Conservation (phyloP, 2,113 vertebrate genomes). For the Neopipo cinnamomea region DNA sequence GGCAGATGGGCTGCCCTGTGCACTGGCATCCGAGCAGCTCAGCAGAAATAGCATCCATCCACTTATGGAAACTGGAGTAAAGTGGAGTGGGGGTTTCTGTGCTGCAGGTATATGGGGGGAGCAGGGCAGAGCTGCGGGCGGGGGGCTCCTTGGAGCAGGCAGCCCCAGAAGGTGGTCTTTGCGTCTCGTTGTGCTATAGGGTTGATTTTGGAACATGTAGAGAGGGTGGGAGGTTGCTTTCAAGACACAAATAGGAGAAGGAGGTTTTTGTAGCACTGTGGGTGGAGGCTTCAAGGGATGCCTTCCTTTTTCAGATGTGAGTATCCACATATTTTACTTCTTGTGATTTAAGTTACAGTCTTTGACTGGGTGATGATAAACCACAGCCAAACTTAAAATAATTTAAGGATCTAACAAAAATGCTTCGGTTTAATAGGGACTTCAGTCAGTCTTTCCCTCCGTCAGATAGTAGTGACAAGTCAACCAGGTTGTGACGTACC, state of each 20-base stretch:
- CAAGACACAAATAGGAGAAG: conserved; percentile 3
- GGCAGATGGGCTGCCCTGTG: conserved; percentile 51
- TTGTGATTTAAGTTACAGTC: neutral
- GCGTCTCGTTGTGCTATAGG: neutral
- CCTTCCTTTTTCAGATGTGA: conserved; percentile 2
- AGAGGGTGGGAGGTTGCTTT: conserved; percentile 30
- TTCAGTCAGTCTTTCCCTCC: neutral
- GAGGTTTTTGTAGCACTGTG: conserved; percentile 21
- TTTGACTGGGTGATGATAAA: neutral
- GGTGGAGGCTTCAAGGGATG: conserved; percentile 42
- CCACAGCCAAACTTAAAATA: neutral
- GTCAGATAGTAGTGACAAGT: neutral
- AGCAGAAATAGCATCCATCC: conserved; percentile 38
- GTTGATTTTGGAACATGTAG: neutral
- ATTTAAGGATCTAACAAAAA: neutral
- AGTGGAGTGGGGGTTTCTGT: neutral
- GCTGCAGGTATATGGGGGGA: neutral
- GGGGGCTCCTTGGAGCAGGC: neutral
- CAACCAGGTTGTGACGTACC: neutral
- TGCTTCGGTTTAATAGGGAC: neutral
- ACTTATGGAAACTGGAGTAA: conserved; percentile 18
- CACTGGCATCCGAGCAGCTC: conserved; percentile 12
- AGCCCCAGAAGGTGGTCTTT: neutral
- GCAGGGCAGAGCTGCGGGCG: neutral
- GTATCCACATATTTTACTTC: neutral